Evolutionary conservation across 1,140 invertebrate species (phyloP).

Genomic region (Ectropis grisescens): DNA sequence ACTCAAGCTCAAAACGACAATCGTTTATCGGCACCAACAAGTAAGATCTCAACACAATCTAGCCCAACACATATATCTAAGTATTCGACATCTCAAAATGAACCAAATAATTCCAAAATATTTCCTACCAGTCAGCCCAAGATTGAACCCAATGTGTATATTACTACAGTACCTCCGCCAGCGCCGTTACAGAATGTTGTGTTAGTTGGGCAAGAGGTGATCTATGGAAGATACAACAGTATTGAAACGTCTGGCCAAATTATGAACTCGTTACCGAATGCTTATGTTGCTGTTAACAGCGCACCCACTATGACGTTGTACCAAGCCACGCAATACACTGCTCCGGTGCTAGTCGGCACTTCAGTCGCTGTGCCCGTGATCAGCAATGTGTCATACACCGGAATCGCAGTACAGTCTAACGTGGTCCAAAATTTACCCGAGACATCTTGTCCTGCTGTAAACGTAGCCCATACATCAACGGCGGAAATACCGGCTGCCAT

Average conservation of each 20-base stretch:
- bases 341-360: too few species aligned
- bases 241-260: slow-evolving; percentile 10
- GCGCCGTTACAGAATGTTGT: slow-evolving; percentile 23
- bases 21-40: neutral
- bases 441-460: too few species aligned
- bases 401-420: too few species aligned
- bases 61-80: too few species aligned
- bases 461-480: too few species aligned
- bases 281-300: slow-evolving; percentile 20
- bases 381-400: too few species aligned
- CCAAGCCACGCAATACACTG: slow-evolving; percentile 21
- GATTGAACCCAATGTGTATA: slow-evolving; percentile 4
- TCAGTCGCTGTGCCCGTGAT: too few species aligned
- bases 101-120: neutral
- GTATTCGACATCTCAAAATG: too few species aligned
- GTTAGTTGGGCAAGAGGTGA: slow-evolving; percentile 25
- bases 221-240: slow-evolving; percentile 22
- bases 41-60: neutral
- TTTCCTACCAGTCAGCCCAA: neutral
- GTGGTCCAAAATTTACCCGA: too few species aligned
- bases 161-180: slow-evolving; percentile 10
- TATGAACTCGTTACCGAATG: slow-evolving; percentile 5
- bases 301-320: slow-evolving; percentile 25
- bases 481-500: too few species aligned
- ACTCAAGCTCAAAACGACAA: neutral